These are phyloP conservation scores for Dynastes tityus DNA, from an alignment of 2,888 invertebrate genomes.

Conservation along the genomic window DNA sequence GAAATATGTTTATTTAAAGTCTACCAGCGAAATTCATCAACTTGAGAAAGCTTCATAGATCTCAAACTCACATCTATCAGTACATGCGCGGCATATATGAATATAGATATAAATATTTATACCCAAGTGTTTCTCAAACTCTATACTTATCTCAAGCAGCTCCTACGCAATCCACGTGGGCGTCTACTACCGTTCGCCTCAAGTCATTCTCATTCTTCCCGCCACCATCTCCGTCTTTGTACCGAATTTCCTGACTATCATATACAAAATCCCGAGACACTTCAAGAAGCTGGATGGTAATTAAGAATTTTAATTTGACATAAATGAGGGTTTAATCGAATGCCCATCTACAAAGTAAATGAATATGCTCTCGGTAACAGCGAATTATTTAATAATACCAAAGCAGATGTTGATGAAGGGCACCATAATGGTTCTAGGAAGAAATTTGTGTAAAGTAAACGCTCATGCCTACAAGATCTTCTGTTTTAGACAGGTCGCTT, in stretches of 20 bases:
- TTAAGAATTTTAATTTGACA: constrained; percentile 31
- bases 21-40: constrained; percentile 19
- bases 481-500: neutral
- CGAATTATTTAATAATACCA: constrained; percentile 14
- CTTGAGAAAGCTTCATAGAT: neutral
- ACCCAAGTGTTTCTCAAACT: neutral
- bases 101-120: neutral
- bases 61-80: neutral
- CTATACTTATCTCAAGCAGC: neutral
- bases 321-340: constrained; percentile 29
- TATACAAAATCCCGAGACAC: constrained; percentile 3
- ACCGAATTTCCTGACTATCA: neutral
- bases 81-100: neutral
- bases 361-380: constrained; percentile 14
- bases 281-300: constrained; percentile 10
- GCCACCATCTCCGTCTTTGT: neutral
- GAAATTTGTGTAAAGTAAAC: constrained; percentile 7
- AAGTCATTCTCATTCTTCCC: neutral
- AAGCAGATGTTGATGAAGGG: constrained; percentile 18
- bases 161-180: neutral
- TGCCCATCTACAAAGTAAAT: constrained; percentile 17
- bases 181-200: neutral
- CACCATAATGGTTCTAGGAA: no score
- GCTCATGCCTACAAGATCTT: neutral
- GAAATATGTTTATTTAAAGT: no score